Evolutionary conservation across 2,888 invertebrate species (phyloP).

Genomic region (Myopa tessellatipennis): DNA sequence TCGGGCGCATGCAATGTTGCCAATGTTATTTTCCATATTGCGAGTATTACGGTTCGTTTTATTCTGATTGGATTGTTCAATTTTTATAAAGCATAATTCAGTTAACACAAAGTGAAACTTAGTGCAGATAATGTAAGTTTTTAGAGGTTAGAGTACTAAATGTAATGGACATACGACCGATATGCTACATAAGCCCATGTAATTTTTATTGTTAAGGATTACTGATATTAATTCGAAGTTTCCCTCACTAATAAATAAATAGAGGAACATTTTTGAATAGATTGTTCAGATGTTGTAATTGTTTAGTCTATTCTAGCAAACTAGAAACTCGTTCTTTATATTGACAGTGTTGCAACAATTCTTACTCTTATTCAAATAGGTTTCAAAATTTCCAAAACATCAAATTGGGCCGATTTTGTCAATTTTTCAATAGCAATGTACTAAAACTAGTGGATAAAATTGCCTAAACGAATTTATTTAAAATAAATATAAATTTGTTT

Average conservation of each 20-base stretch:
- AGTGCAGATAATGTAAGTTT: conserved; percentile 18
- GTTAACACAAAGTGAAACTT: conserved; percentile 19
- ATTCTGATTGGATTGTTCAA: background rate
- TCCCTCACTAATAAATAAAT: too few relatives aligned
- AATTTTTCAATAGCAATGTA: conserved; percentile 30
- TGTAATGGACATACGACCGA: background rate
- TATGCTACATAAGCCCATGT: background rate
- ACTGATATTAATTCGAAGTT: too few relatives aligned
- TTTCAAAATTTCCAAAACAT: conserved; percentile 35
- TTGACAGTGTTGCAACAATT: too few relatives aligned
- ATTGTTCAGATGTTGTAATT: too few relatives aligned
- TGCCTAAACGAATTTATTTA: background rate
- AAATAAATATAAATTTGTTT: conserved; percentile 25
- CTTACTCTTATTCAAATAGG: background rate
- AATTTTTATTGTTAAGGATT: too few relatives aligned
- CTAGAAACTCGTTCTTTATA: too few relatives aligned
- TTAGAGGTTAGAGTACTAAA: conserved; percentile 1
- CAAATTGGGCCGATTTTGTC: conserved; percentile 48
- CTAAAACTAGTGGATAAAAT: conserved; percentile 23
- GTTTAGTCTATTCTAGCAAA: too few relatives aligned
- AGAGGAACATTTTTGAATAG: too few relatives aligned
- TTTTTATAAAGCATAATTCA: conserved; percentile 7
- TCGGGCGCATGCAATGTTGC: conserved; percentile 60
- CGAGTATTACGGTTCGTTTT: background rate
- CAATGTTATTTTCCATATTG: conserved; percentile 28